Evolutionary conservation across 2,797 vertebrate genomes (phyloP), one percentile per base, ranked within the genome.

Genomic region (Myotis daubentonii): DNA sequence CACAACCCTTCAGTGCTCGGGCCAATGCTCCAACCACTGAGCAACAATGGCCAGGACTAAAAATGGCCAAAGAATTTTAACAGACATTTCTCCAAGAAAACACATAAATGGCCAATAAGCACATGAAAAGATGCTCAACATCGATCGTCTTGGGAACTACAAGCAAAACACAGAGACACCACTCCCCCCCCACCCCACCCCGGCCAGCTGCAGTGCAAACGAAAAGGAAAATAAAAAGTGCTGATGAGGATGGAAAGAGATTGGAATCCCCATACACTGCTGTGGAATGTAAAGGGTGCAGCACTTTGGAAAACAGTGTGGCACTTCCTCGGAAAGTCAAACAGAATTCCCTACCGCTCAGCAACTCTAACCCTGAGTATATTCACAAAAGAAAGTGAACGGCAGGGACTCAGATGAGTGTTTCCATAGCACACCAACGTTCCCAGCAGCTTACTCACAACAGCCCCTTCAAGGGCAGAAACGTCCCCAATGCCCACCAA

Each of bases 201-300:
- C 10, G 66, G 49, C 28, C 33, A 9, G 16, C 20, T 19, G 11
- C 17, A 3, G 12, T 10, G 15, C 47, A 19, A 75, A 49, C 19
- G 16, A 11, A 41, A 15, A 23, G 8, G 47, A 25, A 17, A 23
- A 30, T 1, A 41, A 12, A 38, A 68, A 8, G 60, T 8, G 8
- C 3, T 4, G 30, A 51, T 1, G 8, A 33, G 38, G 36, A 22
- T 6, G 16, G 10, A 12, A 4, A 36, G 65, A 22, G 5, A 6
- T 1, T 28, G 33, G 33, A 30, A 13, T 6, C 47, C 8, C 47
- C 33, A 6, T 5, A 1, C 33, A 2, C 25, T 1, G 53, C 53
- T 6, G 23, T 7, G 53, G 36, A 0, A 4, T 9, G 53, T 0
- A 4, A 16, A 6, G 2, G 33, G 53, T 4, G 5, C 8, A 5